phyloP scores from a whole-genome alignment of 2,888 invertebrate genomes.

The Habrosyne pyritoides region DNA sequence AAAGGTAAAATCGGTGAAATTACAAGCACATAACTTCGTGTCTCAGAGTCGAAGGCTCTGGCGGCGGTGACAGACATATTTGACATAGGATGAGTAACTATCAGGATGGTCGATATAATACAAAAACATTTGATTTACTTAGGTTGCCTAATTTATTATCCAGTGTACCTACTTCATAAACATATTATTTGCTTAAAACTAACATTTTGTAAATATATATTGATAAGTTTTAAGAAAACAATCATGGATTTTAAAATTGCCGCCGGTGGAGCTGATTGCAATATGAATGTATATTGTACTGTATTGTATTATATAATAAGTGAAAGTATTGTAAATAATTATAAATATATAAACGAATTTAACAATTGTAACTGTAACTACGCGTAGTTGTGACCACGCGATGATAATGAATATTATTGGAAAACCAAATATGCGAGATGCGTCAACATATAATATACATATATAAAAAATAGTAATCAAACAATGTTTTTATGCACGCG shows the following conservation, averaged over 20 bases:
- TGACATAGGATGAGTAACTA: too few relatives aligned
- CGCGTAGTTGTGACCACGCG: slow-evolving; percentile 57
- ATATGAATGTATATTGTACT: slow-evolving; percentile 62
- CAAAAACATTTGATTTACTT: too few relatives aligned
- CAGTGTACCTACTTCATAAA: neutral
- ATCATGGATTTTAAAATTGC: slow-evolving; percentile 26
- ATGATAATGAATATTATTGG: slow-evolving; percentile 22
- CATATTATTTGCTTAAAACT: neutral
- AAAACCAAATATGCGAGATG: slow-evolving; percentile 25
- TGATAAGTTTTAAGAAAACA: slow-evolving; percentile 24
- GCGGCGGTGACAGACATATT: too few relatives aligned
- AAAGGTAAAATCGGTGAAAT: too few relatives aligned
- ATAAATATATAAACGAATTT: slow-evolving; percentile 81
- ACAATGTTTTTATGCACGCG: too few relatives aligned
- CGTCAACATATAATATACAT: neutral
- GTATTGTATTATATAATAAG: slow-evolving; percentile 26
- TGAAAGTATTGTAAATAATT: slow-evolving; percentile 61
- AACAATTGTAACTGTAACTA: slow-evolving; percentile 66
- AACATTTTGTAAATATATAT: slow-evolving; percentile 49
- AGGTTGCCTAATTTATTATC: too few relatives aligned
- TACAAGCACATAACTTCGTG: too few relatives aligned
- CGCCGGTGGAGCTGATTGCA: slow-evolving; percentile 44
- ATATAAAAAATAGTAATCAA: neutral
- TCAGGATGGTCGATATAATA: too few relatives aligned
- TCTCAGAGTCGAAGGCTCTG: too few relatives aligned